A percentile compares a stretch with the other conserved stretches of the same genome.
These are phyloP conservation scores for Yponomeuta plumbellus DNA, from an alignment of 2,888 invertebrate species.

Conservation along the genomic window DNA sequence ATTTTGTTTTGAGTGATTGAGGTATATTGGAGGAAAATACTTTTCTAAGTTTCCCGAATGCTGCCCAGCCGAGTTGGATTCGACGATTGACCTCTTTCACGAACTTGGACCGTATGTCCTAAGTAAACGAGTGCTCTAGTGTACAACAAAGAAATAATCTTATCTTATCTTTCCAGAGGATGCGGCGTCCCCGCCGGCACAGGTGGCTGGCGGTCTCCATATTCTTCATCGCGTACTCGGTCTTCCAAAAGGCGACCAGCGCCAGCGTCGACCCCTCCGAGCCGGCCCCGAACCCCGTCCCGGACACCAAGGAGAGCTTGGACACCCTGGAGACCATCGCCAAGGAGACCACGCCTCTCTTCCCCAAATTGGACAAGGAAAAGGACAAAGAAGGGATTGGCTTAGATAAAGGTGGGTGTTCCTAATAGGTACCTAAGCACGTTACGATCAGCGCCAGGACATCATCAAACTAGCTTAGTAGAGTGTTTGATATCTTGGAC, in stretches of 20 bases:
- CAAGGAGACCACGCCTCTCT: constrained; percentile 10
- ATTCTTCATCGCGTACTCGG: constrained; percentile 81
- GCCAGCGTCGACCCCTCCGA: constrained; percentile 36
- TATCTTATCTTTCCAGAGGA: constrained; percentile 28
- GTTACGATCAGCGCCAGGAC: no score
- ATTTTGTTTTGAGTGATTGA: no score
- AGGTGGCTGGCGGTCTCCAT: constrained; percentile 81
- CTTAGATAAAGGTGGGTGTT: constrained; percentile 6
- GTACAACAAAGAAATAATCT: not conserved
- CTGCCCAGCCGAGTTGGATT: no score
- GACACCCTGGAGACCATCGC: not conserved
- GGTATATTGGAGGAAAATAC: no score
- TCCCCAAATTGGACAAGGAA: not conserved
- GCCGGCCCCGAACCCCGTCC: not conserved
- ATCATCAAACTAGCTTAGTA: no score
- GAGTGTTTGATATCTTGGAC: no score
- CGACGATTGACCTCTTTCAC: no score
- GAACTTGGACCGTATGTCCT: no score
- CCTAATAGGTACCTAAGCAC: no score
- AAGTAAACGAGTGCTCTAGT: no score
- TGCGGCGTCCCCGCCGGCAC: constrained; percentile 80
- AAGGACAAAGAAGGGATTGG: not conserved
- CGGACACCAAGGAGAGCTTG: not conserved
- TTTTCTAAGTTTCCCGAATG: no score
- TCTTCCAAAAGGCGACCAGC: constrained; percentile 72